Evolutionary conservation across 2,113 vertebrate genomes (phyloP).

Genomic region (Alectura lathami): DNA sequence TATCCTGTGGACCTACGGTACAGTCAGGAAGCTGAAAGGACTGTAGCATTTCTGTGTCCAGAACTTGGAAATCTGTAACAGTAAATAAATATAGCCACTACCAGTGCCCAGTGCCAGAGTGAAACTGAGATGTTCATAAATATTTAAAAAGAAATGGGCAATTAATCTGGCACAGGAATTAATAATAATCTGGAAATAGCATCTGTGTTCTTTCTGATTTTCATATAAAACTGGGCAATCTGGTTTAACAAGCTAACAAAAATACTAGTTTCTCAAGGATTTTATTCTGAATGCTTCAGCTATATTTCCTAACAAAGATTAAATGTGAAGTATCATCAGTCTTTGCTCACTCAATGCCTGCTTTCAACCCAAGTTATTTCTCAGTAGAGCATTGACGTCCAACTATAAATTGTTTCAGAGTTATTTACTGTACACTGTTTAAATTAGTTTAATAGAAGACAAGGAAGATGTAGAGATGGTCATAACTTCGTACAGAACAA

Average conservation of each 20-base stretch:
- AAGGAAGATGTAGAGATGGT: background rate
- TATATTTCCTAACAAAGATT: conserved; percentile 43
- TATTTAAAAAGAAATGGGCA: background rate
- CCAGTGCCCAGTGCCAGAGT: background rate
- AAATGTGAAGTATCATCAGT: conserved; percentile 50
- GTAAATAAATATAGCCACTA: background rate
- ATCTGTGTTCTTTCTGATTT: background rate
- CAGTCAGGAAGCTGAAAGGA: background rate
- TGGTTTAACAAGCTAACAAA: background rate
- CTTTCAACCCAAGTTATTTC: conserved; percentile 52
- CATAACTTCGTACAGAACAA: background rate
- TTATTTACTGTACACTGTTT: conserved; percentile 3
- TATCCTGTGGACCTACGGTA: background rate
- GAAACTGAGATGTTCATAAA: background rate
- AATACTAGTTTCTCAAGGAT: background rate
- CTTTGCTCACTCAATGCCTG: conserved; percentile 41
- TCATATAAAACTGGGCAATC: background rate
- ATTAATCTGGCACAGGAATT: background rate
- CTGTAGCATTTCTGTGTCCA: background rate
- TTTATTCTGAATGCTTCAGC: conserved; percentile 28
- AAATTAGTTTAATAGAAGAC: conserved; percentile 52
- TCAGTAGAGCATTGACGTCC: conserved; percentile 18
- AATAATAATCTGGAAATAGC: background rate
- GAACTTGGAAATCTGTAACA: background rate
- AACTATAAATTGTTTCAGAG: conserved; percentile 12